These are phyloP conservation scores for Onychomys torridus DNA, from an alignment of 2,797 vertebrate genomes.

Conservation along the genomic window DNA sequence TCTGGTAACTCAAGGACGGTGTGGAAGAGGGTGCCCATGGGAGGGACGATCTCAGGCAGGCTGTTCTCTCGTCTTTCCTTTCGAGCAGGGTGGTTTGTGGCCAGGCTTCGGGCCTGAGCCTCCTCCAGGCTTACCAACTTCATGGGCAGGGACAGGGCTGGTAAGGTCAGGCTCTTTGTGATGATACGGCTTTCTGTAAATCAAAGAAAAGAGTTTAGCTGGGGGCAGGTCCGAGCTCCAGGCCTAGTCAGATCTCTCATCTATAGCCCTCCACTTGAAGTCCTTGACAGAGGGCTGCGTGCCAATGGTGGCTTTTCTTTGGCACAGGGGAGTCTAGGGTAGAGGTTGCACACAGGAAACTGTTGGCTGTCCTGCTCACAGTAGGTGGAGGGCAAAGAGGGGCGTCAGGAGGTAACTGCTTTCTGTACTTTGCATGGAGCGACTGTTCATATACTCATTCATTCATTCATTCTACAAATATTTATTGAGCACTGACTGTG, in stretches of 20 bases:
- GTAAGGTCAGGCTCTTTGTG: slow-evolving; percentile 94
- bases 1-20: slow-evolving; percentile 97
- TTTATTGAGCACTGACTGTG: not conserved
- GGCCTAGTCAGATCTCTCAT: not conserved
- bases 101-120: slow-evolving; percentile 95
- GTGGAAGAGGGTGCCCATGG: slow-evolving; percentile 93
- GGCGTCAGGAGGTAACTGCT: not conserved
- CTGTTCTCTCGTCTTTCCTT: slow-evolving; percentile 96
- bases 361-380: not conserved
- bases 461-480: not conserved
- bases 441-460: not conserved
- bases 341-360: not conserved
- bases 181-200: slow-evolving; percentile 88
- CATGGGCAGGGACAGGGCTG: slow-evolving; percentile 93
- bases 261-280: not conserved
- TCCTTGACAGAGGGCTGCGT: not conserved
- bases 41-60: slow-evolving; percentile 94
- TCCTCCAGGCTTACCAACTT: slow-evolving; percentile 98
- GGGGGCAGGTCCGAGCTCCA: not conserved
- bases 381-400: not conserved
- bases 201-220: not conserved
- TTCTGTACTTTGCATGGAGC: not conserved
- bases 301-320: not conserved
- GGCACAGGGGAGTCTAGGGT: not conserved
- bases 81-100: slow-evolving; percentile 93